Conservation (phyloP, 2,113 vertebrate species). For the Rhinogobius similis region DNA sequence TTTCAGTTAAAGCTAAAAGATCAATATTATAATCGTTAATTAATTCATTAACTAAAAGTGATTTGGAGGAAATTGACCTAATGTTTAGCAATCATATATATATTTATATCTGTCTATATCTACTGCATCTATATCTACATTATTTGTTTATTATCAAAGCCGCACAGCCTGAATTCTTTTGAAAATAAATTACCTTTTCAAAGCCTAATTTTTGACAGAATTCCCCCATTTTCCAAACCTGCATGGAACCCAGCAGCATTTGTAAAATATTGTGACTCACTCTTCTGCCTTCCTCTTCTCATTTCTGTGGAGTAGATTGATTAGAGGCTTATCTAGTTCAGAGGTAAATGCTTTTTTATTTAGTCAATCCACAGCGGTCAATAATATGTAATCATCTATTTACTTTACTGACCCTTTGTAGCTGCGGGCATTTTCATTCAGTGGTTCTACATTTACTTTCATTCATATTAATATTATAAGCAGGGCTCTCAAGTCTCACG, state of each 20-base stretch:
- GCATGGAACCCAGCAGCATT: background rate
- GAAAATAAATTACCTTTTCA: conserved; percentile 7
- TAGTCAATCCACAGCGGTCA: background rate
- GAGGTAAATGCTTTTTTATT: background rate
- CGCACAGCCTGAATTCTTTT: conserved; percentile 4
- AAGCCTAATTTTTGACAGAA: conserved; percentile 1
- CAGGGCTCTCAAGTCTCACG: too few species aligned
- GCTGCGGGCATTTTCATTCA: too few species aligned
- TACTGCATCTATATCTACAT: too few species aligned
- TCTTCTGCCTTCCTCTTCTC: conserved; percentile 1
- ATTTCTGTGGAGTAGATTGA: background rate
- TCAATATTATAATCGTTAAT: too few species aligned
- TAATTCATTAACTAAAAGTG: too few species aligned
- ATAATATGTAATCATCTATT: background rate
- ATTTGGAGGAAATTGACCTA: too few species aligned
- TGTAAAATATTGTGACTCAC: background rate
- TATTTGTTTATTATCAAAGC: conserved; percentile 12
- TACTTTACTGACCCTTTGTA: too few species aligned
- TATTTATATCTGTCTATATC: too few species aligned
- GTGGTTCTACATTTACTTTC: too few species aligned
- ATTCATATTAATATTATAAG: too few species aligned
- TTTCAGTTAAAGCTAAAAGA: too few species aligned
- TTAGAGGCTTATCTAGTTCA: background rate
- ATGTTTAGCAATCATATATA: too few species aligned
- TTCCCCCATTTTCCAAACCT: background rate